A percentile compares a stretch with the other conserved stretches of the same genome.
phyloP scores from a whole-genome alignment of 2,888 invertebrate genomes.

The Epistrophella euchroma region DNA sequence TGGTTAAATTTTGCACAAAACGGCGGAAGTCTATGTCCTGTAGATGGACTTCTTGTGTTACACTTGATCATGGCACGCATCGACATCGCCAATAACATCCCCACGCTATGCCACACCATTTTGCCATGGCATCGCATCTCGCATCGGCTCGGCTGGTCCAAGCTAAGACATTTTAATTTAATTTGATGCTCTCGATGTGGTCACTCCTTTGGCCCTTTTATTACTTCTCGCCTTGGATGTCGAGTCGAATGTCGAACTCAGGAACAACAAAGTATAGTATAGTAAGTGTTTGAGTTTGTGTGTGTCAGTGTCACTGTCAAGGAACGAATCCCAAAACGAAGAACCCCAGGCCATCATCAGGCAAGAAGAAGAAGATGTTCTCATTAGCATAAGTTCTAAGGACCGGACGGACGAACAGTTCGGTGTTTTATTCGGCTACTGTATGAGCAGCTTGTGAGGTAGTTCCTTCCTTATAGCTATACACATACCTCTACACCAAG shows the following conservation, averaged over 20 bases:
- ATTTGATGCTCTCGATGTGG: slow-evolving; percentile 72
- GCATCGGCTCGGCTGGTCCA: slow-evolving; percentile 20
- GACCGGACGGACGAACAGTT: slow-evolving; percentile 31
- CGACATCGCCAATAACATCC: slow-evolving; percentile 75
- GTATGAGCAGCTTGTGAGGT: slow-evolving; percentile 76
- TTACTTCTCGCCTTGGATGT: slow-evolving; percentile 72
- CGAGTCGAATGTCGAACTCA: slow-evolving; percentile 8
- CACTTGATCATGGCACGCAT: slow-evolving; percentile 76
- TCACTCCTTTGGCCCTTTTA: slow-evolving; percentile 74
- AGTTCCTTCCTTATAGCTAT: slow-evolving; percentile 20
- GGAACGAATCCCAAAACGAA: slow-evolving; percentile 22
- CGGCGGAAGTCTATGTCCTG: slow-evolving; percentile 76
- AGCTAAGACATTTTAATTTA: slow-evolving; percentile 75
- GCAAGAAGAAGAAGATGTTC: slow-evolving; percentile 70
- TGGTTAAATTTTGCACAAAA: slow-evolving; percentile 59
- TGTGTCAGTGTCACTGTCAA: slow-evolving; percentile 67
- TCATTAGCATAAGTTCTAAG: slow-evolving; percentile 74
- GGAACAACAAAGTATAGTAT: not conserved
- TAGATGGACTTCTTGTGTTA: slow-evolving; percentile 76
- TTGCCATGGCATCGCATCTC: not conserved
- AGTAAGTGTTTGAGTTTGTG: slow-evolving; percentile 46
- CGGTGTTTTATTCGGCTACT: slow-evolving; percentile 73
- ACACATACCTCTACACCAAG: slow-evolving; percentile 16
- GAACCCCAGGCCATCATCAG: slow-evolving; percentile 6
- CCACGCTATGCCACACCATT: slow-evolving; percentile 27